Base-by-base conservation (phyloP, 1,140 invertebrate species). In the Oppia nitens region DNA sequence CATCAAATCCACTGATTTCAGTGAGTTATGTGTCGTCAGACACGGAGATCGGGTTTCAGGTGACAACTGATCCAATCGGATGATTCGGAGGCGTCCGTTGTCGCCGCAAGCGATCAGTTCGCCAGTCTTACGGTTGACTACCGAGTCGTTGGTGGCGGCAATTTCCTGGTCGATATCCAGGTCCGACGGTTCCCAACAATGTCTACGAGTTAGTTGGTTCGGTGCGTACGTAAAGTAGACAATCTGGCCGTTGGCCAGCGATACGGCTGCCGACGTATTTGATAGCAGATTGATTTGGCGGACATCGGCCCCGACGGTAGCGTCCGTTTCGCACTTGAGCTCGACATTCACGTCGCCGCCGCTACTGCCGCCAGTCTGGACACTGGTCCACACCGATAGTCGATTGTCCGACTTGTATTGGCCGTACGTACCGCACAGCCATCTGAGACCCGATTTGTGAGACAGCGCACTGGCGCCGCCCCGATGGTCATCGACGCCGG, bases 41-140 rank as follows among this genome's bases (percentile, higher is more conserved):
- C 47, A 55, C 29, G 11, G 12, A n/a, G 52, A 47, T 47, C n/a
- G 6, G 12, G 14, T 61, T 40, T 21, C 24, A 3, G 21, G 14
- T 9, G n/a, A 20, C 3, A 23, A 9, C 20, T 24, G 11, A 21
- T 53, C 27, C 23, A 62, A 14, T 40, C 49, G 24, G 26, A 54
- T 17, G 23, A 48, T 20, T 14, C 14, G 9, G 2, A 62, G 14
- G 11, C 17, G 6, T 32, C 60, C 60, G 49, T 62, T 50, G 11
- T 57, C 17, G n/a, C 60, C 60, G 50, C 60, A 62, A 2, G 59
- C 27, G 21, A 62, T 62, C 20, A 62, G 12, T 40, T 50, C 47
- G 1, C 57, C 47, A 14, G 23, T 26, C 1, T 1, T 17, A 24
- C 23, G 20, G 27, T 53, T 53, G 29, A 53, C 56, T 20, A 62